Percentiles rank a stretch among this genome's conserved stretches.
Conservation (phyloP, 2,113 vertebrate genomes). For the Pollachius pollachius region DNA sequence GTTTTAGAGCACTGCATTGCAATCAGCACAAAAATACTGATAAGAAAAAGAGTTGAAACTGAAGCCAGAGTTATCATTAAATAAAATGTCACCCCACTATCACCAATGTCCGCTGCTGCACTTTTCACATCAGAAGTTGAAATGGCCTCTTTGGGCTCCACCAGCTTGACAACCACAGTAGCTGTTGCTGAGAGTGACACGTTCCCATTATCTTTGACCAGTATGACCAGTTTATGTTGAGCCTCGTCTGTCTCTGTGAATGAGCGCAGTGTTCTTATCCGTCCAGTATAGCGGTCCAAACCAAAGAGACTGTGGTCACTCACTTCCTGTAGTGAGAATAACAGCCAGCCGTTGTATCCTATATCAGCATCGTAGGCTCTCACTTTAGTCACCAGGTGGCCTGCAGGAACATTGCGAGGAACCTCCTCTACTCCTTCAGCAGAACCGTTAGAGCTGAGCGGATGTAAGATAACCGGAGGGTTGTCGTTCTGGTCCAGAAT, state of each 20-base stretch:
- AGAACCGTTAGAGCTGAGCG: constrained; percentile 28
- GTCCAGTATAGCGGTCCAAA: constrained; percentile 1
- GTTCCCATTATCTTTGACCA: constrained; percentile 56
- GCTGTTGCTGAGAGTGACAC: constrained; percentile 40
- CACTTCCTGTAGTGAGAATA: constrained; percentile 39
- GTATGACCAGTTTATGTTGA: constrained; percentile 1
- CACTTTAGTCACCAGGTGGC: background rate
- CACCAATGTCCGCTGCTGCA: constrained; percentile 26
- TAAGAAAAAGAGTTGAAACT: constrained; percentile 45
- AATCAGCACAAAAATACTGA: constrained; percentile 47
- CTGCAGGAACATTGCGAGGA: background rate
- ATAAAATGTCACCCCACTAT: constrained; percentile 39
- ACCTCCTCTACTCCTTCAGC: background rate
- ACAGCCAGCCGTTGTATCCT: constrained; percentile 29
- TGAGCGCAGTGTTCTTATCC: constrained; percentile 1
- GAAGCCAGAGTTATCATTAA: constrained; percentile 45
- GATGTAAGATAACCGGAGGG: constrained; percentile 38
- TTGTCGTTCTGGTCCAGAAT: constrained; percentile 34
- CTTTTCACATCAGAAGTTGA: constrained; percentile 4
- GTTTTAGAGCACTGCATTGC: constrained; percentile 47
- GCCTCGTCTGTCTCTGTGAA: background rate
- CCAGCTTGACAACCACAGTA: constrained; percentile 36
- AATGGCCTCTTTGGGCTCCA: background rate
- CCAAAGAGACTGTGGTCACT: constrained; percentile 28
- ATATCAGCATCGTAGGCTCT: constrained; percentile 1